These are phyloP conservation scores for Trichomycterus rosablanca DNA, from an alignment of 2,113 vertebrate species.

Conservation along the genomic window DNA sequence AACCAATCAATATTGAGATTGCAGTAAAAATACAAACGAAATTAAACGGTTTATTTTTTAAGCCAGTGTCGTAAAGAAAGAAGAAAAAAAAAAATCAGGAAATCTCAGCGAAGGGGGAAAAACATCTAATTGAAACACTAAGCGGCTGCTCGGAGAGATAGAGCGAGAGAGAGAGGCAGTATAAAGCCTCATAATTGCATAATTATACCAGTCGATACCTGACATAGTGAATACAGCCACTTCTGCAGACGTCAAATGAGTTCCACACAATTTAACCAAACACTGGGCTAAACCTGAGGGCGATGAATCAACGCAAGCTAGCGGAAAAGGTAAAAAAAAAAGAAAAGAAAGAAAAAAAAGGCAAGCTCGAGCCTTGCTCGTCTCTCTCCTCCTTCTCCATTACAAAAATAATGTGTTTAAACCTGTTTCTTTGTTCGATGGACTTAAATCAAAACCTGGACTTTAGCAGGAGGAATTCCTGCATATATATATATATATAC, in stretches of 20 bases:
- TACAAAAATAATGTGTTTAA: constrained; percentile 14
- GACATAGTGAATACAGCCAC: constrained; percentile 64
- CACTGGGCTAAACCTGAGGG: constrained; percentile 58
- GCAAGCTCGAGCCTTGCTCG: constrained; percentile 1
- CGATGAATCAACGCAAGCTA: constrained; percentile 52
- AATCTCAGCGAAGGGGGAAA: constrained; percentile 23
- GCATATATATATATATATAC: no score
- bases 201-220: constrained; percentile 73
- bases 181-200: constrained; percentile 75
- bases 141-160: constrained; percentile 22
- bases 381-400: constrained; percentile 30
- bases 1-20: constrained; percentile 22
- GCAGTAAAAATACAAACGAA: constrained; percentile 7
- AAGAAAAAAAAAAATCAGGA: constrained; percentile 22
- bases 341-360: background rate
- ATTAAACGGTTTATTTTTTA: constrained; percentile 22
- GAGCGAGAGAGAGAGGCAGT: constrained; percentile 40
- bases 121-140: constrained; percentile 47
- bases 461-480: background rate
- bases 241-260: constrained; percentile 68
- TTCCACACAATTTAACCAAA: constrained; percentile 76
- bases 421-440: background rate
- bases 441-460: background rate
- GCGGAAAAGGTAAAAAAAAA: constrained; percentile 28
- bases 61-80: constrained; percentile 31